Evolutionary conservation across 2,113 vertebrate species (phyloP).

Genomic region (Pseudorhombus dupliciocellatus): DNA sequence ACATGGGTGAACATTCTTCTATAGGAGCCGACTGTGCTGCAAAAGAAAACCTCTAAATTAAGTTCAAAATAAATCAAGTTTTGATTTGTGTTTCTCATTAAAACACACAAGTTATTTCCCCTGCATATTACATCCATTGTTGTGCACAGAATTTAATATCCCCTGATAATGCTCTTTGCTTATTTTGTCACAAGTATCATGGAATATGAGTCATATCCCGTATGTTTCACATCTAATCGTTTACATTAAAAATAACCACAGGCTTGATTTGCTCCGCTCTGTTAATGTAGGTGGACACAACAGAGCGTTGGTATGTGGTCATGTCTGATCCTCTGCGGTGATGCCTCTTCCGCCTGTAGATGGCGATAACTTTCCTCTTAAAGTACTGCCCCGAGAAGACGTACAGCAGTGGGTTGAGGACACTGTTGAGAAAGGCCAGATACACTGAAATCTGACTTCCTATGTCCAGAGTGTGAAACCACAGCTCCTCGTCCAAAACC

Average conservation of each 20-base stretch:
- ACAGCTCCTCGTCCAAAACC: constrained; percentile 56
- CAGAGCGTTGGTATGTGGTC: constrained; percentile 65
- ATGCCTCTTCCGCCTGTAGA: constrained; percentile 72
- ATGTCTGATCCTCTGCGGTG: constrained; percentile 67
- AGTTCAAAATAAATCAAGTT: not conserved
- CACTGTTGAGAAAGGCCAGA: constrained; percentile 89
- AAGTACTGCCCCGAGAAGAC: constrained; percentile 92
- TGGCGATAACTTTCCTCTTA: constrained; percentile 85
- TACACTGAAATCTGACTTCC: constrained; percentile 81
- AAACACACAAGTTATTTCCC: constrained; percentile 21
- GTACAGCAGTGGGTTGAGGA: constrained; percentile 91
- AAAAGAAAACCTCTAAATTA: not conserved
- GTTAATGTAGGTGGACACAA: constrained; percentile 72
- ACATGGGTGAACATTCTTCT: too few relatives aligned
- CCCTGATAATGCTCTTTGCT: not conserved
- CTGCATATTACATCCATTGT: constrained; percentile 15
- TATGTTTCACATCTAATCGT: constrained; percentile 15
- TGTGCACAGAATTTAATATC: not conserved
- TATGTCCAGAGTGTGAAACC: constrained; percentile 71
- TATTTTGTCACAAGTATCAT: not conserved
- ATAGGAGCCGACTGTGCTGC: too few relatives aligned
- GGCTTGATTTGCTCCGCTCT: constrained; percentile 71
- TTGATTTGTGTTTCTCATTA: not conserved
- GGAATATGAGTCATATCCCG: constrained; percentile 9
- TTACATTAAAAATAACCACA: constrained; percentile 41